These are phyloP conservation scores for Cremastinae sp. DNA, from an alignment of 2,888 invertebrate genomes.

Conservation along the genomic window DNA sequence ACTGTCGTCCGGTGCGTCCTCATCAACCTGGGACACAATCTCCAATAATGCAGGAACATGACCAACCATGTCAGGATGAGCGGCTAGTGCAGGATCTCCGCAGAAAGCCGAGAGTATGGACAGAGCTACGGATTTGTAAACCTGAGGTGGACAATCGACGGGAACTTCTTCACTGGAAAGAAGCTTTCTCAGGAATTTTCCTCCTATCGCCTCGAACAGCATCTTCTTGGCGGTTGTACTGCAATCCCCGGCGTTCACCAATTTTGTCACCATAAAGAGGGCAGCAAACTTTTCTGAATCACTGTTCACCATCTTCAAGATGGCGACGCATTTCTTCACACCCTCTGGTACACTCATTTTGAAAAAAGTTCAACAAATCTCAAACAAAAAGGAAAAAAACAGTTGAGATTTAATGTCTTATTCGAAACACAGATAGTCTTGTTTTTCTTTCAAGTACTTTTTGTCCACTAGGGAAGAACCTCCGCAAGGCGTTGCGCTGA, in stretches of 20 bases:
- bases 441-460: background rate
- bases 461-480: constrained; percentile 40
- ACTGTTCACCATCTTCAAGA: constrained; percentile 89
- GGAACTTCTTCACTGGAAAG: constrained; percentile 89
- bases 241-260: constrained; percentile 92
- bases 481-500: constrained; percentile 64
- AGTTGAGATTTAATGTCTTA: background rate
- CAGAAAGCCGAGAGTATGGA: constrained; percentile 94
- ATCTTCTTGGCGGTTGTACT: constrained; percentile 87
- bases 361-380: background rate
- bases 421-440: background rate
- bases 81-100: constrained; percentile 89
- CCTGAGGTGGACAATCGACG: constrained; percentile 92
- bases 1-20: constrained; percentile 92
- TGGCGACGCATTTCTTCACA: constrained; percentile 91
- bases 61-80: constrained; percentile 90
- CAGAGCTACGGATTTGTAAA: constrained; percentile 95
- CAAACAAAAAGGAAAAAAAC: background rate
- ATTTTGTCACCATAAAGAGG: constrained; percentile 94
- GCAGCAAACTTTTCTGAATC: constrained; percentile 96
- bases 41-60: constrained; percentile 91
- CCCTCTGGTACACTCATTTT: constrained; percentile 85
- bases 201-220: constrained; percentile 94
- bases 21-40: constrained; percentile 91
- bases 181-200: constrained; percentile 91